Base-by-base conservation (phyloP, 2,113 vertebrate genomes). In the Anoplopoma fimbria region DNA sequence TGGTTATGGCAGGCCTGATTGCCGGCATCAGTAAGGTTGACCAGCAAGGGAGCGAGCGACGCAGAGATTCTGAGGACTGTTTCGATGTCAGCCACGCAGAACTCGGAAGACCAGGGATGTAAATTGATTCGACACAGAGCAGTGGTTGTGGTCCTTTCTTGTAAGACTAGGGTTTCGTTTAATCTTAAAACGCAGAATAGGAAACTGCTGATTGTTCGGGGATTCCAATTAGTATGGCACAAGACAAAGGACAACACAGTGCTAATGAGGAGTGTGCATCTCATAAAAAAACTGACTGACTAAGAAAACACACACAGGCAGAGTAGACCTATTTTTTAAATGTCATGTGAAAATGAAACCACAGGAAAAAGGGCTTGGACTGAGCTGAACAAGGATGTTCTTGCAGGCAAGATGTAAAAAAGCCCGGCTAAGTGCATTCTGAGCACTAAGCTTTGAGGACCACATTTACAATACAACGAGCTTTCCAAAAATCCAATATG, bases 401-500 rank as follows among this genome's bases (percentile, higher is more conserved):
- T 75, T 84, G 76, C 57, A 57, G 65, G 63, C 82, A 49, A 78
- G 86, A 87, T 84, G 81, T 63, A 77, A 92, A 88, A 86, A 72
- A 85, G 78, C 51, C 65, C 0, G 27, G 34, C 33, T 81, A 77
- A 83, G 69, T 76, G 71, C 80, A 87, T 82, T 49, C 67, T 86
- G 40, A 69, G 40, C 70, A 76, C 65, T 69, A 17, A 61, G 63
- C 85, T 86, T 82, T 89, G 81, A 0, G 47, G 71, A 82, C 78
- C 68, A 63, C 81, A 79, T 88, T 81, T 81, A 77, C 73, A 87
- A 82, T 77, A 85, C 89, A 87, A 92, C 80, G 72, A 88, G 84
- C 77, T 87, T 88, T 82, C 70, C 84, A 89, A 92, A 86, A 79
- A 84, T 88, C 75, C 82, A 88, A 81, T 84, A 73, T 85, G 75